Base-by-base conservation (phyloP, 2,888 invertebrate species). In the Bombylius major region DNA sequence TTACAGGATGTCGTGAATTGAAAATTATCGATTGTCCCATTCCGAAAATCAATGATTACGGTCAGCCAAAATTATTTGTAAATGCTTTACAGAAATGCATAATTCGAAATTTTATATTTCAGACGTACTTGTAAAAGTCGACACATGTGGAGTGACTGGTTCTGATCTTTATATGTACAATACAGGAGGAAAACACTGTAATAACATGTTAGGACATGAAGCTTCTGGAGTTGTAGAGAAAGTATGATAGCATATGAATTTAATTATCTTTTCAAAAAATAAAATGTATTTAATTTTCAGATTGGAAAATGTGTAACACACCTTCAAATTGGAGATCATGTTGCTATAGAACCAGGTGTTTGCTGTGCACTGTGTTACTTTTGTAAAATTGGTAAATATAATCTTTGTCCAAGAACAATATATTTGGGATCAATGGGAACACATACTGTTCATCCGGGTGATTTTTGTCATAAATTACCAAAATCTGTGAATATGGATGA, bases 291-390 rank as follows among this genome's bases (percentile, higher is more conserved):
- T 14, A 5, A n/a, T 14, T 45, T 14, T 14, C 6, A 67, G 67
- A 58, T 68, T n/a, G 87, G 89, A 13, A 77, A 73, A 31, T 61
- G 65, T 12, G 87, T 89, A 1, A 82, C 75, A 61, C 73, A 79
- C 68, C 71, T 89, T 5, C 79, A 85, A 75, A 72, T 78, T 69
- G 94, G 94, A 4, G 95, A 96, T 75, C 79, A 91, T 62, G 94
- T 96, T 7, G 93, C 92, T 1, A 84, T 96, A 61, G 95, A 96
- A 74, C 94, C 96, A 0, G 95, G 94, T 3, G 83, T 92, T 52
- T 84, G 89, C 5, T 97, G 97, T 69, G 81, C 91, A 51, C 75
- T 75, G 54, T 97, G 97, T 71, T 76, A 80, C 54, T 85, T 81
- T 69, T 97, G 97, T 76, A 92, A 90, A 46, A 57, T 53, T 0